Evolutionary conservation across 1,140 invertebrate genomes (phyloP).

Genomic region (Drosophila melanica): DNA sequence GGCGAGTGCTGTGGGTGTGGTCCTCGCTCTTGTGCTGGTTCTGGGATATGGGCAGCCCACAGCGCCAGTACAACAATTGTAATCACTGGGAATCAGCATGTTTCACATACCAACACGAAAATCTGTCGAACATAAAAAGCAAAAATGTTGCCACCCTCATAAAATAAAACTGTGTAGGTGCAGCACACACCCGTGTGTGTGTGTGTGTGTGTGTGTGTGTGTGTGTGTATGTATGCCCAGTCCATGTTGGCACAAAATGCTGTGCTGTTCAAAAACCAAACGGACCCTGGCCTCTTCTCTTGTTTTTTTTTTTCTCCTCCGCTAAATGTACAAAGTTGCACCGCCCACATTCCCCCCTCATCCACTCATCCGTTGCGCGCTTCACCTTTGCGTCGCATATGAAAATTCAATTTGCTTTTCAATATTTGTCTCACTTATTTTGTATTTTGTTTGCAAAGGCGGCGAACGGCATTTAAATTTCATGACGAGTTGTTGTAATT

Average conservation of each 20-base stretch:
- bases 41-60: constrained; percentile 10
- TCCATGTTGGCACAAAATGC: constrained; percentile 57
- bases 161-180: constrained; percentile 70
- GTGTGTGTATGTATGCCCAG: constrained; percentile 8
- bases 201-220: constrained; percentile 6
- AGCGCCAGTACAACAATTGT: constrained; percentile 68
- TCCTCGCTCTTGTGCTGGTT: neutral
- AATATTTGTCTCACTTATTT: constrained; percentile 72
- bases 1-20: neutral
- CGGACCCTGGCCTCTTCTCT: constrained; percentile 18
- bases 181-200: constrained; percentile 19
- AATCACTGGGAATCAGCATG: constrained; percentile 82
- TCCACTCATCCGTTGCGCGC: neutral
- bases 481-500: constrained; percentile 78
- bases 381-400: constrained; percentile 71
- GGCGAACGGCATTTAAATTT: constrained; percentile 69
- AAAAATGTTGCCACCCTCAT: constrained; percentile 74
- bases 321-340: constrained; percentile 36
- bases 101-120: constrained; percentile 82
- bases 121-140: constrained; percentile 80
- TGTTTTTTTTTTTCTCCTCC: neutral
- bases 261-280: constrained; percentile 58
- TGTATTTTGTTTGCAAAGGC: constrained; percentile 33
- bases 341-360: constrained; percentile 1
- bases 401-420: constrained; percentile 79